Conservation (phyloP, 2,888 invertebrate species). For the Euspilapteryx auroguttella region DNA sequence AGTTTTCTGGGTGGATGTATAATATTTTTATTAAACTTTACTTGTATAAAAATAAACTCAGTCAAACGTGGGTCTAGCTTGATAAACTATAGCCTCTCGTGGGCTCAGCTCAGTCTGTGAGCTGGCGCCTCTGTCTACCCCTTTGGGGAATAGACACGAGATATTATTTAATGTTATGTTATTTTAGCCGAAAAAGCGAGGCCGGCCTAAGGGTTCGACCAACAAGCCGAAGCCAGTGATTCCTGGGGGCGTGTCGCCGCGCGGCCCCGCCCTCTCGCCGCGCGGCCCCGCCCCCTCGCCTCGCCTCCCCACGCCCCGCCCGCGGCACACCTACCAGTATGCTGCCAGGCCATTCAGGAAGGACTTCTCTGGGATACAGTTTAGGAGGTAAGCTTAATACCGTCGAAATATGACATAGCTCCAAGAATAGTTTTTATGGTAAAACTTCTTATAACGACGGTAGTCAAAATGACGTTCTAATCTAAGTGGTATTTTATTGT, state of each 20-base stretch:
- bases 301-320: slow-evolving; percentile 15
- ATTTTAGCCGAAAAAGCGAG: slow-evolving; percentile 43
- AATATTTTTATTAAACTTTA: too few species aligned
- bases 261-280: slow-evolving; percentile 9
- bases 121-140: too few species aligned
- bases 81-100: too few species aligned
- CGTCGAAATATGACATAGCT: too few species aligned
- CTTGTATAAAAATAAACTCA: not conserved
- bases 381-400: slow-evolving; percentile 28
- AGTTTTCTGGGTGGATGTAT: too few species aligned
- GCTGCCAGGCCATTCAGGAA: slow-evolving; percentile 45
- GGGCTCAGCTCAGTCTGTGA: too few species aligned
- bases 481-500: too few species aligned
- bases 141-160: not conserved
- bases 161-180: slow-evolving; percentile 1
- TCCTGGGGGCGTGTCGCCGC: slow-evolving; percentile 12
- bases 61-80: not conserved
- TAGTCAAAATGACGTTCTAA: too few species aligned
- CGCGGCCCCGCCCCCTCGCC: slow-evolving; percentile 11
- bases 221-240: slow-evolving; percentile 42
- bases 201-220: slow-evolving; percentile 53
- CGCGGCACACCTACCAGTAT: slow-evolving; percentile 42
- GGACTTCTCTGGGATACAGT: slow-evolving; percentile 56
- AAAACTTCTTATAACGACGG: too few species aligned
- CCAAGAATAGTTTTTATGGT: too few species aligned